phyloP scores from a whole-genome alignment of 2,113 vertebrate genomes.

The Mustelus asterias region DNA sequence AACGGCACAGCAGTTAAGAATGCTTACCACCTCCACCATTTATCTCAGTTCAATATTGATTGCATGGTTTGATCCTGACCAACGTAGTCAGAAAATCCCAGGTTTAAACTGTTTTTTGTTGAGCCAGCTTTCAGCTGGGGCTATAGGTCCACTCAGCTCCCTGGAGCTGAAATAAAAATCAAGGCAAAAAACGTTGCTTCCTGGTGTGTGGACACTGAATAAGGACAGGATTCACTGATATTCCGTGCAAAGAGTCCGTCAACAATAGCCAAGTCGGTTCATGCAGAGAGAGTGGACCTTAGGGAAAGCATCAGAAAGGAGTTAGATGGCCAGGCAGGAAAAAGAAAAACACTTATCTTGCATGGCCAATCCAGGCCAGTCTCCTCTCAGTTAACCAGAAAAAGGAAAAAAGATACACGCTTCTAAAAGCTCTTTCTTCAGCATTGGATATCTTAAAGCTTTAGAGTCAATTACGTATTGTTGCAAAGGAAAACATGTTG shows the following conservation, averaged over 20 bases:
- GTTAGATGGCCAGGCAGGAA: neutral
- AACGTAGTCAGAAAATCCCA: neutral
- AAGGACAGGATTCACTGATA: neutral
- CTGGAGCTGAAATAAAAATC: too few relatives aligned
- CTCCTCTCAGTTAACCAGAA: neutral
- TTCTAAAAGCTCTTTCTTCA: too few relatives aligned
- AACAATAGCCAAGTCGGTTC: neutral
- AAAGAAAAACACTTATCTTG: neutral
- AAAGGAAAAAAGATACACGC: too few relatives aligned
- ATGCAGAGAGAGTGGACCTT: neutral
- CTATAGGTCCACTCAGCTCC: neutral
- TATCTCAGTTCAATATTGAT: too few relatives aligned
- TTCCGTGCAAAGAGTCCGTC: neutral
- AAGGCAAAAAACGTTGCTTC: too few relatives aligned
- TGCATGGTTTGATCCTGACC: too few relatives aligned
- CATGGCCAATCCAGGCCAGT: neutral
- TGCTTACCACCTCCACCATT: neutral
- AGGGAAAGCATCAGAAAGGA: neutral
- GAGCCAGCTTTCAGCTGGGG: neutral
- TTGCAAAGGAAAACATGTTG: too few relatives aligned
- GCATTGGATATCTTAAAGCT: too few relatives aligned
- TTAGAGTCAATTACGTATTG: too few relatives aligned
- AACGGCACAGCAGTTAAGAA: neutral
- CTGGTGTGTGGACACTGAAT: neutral
- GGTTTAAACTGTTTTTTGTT: neutral